Evolutionary conservation across 2,888 invertebrate species (phyloP), one percentile per base, ranked within the genome.

Genomic region (Mimas tiliae): DNA sequence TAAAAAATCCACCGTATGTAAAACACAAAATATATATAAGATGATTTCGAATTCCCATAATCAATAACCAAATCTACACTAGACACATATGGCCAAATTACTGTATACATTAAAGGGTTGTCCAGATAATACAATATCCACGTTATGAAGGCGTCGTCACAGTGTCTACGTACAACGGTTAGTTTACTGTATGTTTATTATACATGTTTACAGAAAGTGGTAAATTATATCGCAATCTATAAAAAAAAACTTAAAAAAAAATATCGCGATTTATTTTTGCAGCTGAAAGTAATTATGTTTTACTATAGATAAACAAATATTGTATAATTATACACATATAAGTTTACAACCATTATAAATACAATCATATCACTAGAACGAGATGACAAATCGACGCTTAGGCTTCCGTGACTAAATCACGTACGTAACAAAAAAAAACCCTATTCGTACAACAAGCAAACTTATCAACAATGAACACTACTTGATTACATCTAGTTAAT

Each of bases 211-310:
- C 9, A 58, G 42, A 58, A 58, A 58, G 58, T 58, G 58, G 58
- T 58, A 58, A 58, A 58, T 58, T 58, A 58, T 58, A 58, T 58
- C 38, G 42, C 6, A 19, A 38, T 42, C 19, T 42, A 12, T 42
- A 19, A 42, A 58, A 58, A 58, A 42, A 33, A 11, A 42, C 4
- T n/a, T n/a, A 19, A 12, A 1, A 45, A 19, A 6, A 19, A 58
- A 42, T 19, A 12, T 58, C 19, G 6, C 19, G 19, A 58, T 58
- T 12, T 19, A 16, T 58, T 27, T 42, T 38, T 4, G 12, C 19
- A 42, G 16, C 9, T 2, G 53, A 1, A 34, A 55, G 6, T 42
- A 42, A 52, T 8, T n/a, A n/a, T 16, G 34, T 38, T 42, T 50
- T 50, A 50, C 1, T 42, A 58, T 19, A 42, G 8, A 58, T 19